phyloP scores from a whole-genome alignment of 2,113 vertebrate genomes.

The Scopus umbretta region DNA sequence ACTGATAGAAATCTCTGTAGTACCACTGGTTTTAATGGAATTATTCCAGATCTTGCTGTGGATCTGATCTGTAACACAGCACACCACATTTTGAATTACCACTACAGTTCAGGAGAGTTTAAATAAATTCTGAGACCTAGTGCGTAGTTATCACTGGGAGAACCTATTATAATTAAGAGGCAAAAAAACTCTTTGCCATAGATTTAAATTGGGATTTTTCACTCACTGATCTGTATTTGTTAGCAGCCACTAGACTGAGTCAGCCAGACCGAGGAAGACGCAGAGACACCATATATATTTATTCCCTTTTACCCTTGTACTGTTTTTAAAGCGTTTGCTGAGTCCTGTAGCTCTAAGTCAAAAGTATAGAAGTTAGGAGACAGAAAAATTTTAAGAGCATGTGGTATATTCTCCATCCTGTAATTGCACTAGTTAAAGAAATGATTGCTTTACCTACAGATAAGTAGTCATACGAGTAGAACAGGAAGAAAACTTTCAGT shows the following conservation, averaged over 20 bases:
- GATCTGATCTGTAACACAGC: slow-evolving; percentile 18
- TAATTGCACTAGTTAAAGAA: neutral
- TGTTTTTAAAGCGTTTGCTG: neutral
- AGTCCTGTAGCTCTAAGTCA: neutral
- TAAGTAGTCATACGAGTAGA: neutral
- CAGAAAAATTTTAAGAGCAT: neutral
- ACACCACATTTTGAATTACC: slow-evolving; percentile 18
- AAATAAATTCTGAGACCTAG: neutral
- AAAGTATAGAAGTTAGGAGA: neutral
- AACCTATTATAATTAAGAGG: neutral
- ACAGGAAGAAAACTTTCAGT: neutral
- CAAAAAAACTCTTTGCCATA: neutral
- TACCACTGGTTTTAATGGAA: slow-evolving; percentile 46
- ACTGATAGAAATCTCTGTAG: slow-evolving; percentile 27
- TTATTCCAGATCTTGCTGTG: slow-evolving; percentile 26
- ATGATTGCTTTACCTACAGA: neutral
- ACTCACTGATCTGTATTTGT: neutral
- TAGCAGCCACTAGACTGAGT: slow-evolving; percentile 5
- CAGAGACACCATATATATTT: neutral
- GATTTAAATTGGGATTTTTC: slow-evolving; percentile 2
- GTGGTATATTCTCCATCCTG: neutral
- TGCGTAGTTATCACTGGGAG: neutral
- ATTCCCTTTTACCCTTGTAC: neutral
- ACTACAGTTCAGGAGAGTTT: neutral
- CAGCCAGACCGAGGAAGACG: neutral